These are phyloP conservation scores for Ailuropoda melanoleuca DNA, from an alignment of 2,113 vertebrate genomes.

Conservation along the genomic window DNA sequence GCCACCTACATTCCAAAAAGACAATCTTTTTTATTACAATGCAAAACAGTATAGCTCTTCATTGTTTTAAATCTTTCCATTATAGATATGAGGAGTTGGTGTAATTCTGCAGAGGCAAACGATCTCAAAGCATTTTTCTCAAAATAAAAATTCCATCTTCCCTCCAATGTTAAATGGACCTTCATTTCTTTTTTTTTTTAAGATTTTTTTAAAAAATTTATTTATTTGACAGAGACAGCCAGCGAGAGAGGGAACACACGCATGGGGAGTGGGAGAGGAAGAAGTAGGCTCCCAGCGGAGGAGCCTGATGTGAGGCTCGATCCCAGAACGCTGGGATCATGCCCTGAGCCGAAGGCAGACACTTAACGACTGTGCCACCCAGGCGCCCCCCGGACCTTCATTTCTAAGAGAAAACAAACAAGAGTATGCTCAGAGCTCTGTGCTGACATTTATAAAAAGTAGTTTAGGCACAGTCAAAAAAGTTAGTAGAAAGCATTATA, in stretches of 20 bases:
- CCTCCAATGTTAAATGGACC: neutral
- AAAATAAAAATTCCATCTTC: neutral
- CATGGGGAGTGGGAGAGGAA: too few relatives aligned
- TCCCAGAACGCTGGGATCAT: too few relatives aligned
- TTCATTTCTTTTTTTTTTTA: neutral
- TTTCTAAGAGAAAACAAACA: neutral
- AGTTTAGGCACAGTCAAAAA: neutral
- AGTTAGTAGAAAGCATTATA: neutral
- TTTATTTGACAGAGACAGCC: too few relatives aligned
- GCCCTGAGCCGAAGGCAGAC: too few relatives aligned
- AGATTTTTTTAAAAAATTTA: too few relatives aligned
- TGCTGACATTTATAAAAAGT: neutral
- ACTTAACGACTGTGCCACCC: too few relatives aligned
- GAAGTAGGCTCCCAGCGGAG: too few relatives aligned
- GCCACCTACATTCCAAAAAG: neutral
- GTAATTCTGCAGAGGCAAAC: neutral
- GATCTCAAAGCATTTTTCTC: neutral
- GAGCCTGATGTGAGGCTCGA: too few relatives aligned
- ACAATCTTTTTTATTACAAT: neutral
- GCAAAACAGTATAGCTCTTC: neutral
- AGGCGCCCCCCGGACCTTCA: neutral
- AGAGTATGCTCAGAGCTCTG: neutral
- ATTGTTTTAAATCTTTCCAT: neutral
- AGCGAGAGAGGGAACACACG: too few relatives aligned
- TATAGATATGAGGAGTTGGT: neutral